Conservation (phyloP, 2,888 invertebrate species). For the Tetranychus truncatus region DNA sequence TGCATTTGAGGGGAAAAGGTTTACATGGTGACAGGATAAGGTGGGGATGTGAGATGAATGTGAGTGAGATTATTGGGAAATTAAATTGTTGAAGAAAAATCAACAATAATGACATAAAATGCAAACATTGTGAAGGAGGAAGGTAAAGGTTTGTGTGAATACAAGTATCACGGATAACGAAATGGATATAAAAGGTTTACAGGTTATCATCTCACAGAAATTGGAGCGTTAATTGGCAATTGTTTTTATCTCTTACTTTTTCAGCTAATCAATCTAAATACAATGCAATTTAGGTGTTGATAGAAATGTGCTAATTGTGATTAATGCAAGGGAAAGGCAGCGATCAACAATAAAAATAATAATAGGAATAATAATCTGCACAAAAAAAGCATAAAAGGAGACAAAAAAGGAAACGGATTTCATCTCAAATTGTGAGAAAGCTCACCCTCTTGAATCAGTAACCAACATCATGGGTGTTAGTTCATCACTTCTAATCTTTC, state of each 20-base stretch:
- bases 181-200: too few relatives aligned
- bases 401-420: not conserved
- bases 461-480: slow-evolving; percentile 10
- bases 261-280: too few relatives aligned
- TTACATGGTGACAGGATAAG: not conserved
- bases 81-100: not conserved
- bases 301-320: too few relatives aligned
- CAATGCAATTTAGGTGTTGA: too few relatives aligned
- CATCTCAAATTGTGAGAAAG: not conserved
- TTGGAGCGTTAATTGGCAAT: too few relatives aligned
- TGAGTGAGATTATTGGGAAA: not conserved
- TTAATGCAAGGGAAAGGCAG: too few relatives aligned
- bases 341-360: not conserved
- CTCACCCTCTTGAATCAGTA: slow-evolving; percentile 4
- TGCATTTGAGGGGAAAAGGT: not conserved
- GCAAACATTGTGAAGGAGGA: not conserved
- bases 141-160: too few relatives aligned
- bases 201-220: too few relatives aligned
- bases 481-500: slow-evolving; percentile 8
- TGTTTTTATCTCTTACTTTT: too few relatives aligned
- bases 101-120: not conserved
- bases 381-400: not conserved
- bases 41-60: not conserved
- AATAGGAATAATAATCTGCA: not conserved
- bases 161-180: too few relatives aligned